These are phyloP conservation scores for Drosophila obscura DNA, from an alignment of 1,140 invertebrate species.

Conservation along the genomic window DNA sequence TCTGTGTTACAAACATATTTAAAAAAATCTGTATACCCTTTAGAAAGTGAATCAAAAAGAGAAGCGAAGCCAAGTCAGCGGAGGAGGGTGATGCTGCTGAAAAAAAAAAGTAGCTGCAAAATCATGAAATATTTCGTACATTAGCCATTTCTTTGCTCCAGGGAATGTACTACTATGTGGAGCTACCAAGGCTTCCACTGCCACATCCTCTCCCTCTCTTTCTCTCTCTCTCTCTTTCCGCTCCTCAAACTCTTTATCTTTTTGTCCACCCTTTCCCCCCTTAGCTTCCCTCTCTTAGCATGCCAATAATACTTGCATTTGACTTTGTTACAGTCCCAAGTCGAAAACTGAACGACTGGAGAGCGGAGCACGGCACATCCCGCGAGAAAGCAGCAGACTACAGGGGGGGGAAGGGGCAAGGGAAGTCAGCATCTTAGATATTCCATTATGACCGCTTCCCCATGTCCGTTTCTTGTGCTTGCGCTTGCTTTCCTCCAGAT, in stretches of 20 bases:
- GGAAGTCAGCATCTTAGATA: slow-evolving; percentile 58
- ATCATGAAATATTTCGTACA: slow-evolving; percentile 80
- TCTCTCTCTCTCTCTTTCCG: slow-evolving; percentile 1
- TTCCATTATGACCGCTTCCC: slow-evolving; percentile 36
- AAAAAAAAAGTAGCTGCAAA: slow-evolving; percentile 60
- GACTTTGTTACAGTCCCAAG: slow-evolving; percentile 58
- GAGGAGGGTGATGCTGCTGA: not conserved
- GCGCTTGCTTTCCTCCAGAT: not conserved
- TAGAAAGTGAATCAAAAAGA: no score
- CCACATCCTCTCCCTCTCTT: not conserved
- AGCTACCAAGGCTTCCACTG: slow-evolving; percentile 11
- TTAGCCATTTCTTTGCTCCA: slow-evolving; percentile 63
- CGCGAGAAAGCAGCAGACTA: no score
- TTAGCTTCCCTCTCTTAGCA: slow-evolving; percentile 10
- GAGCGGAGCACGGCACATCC: not conserved
- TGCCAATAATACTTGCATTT: slow-evolving; percentile 74
- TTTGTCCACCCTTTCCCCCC: slow-evolving; percentile 3
- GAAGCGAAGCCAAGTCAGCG: not conserved
- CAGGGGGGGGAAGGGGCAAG: slow-evolving; percentile 11
- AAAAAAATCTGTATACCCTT: no score
- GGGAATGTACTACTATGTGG: slow-evolving; percentile 16
- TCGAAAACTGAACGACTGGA: not conserved
- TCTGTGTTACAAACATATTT: no score
- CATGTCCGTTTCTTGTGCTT: slow-evolving; percentile 13
- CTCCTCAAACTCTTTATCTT: not conserved